Evolutionary conservation across 64 coral and sea anemone species (phyloP), one percentile per base, ranked within the genome.

Genomic region (Stichodactyla mertensii): DNA sequence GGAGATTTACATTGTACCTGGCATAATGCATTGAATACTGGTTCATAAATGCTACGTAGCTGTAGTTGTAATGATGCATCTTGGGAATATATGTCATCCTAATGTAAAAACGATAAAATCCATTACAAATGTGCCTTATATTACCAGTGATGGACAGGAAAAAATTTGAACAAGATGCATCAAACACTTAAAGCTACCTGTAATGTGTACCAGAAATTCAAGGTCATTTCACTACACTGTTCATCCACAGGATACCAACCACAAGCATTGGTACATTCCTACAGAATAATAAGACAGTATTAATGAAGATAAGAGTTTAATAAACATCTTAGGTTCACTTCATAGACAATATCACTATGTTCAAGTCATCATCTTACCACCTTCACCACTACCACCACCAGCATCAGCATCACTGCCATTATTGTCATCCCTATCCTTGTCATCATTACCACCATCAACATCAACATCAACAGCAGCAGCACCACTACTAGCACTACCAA

Each of bases 181-280:
- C 45, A 52, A 78, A 78, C 22, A 78, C n/a, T 19, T 2, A 52
- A 52, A 10, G 18, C 6, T 85, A 95, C 96, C 93, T 99, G 96
- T 20, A 99, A 59, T n/a, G 86, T 92, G 71, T 89, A 99, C 96
- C 96, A 99, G 31, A 99, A 94, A 61, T 89, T 99, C 57, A 99
- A 92, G 4, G 96, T 99, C 90, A 99, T 99, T 64, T 99, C 96
- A 77, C 96, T 99, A 51, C 96, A 99, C 26, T 90, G 90, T 88
- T 99, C 96, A 86, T 99, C 96, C 5, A 89, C 88, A 91, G 96
- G 96, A 55, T 92, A 99, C 90, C 90, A 99, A 19, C 96, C 96
- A 54, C 88, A 90, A 14, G 93, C 90, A 79, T 92, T 94, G 16
- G 96, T 92, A 55, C 93, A 99, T 23, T 94, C 88, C 96, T 99